Conservation (phyloP, 2,888 invertebrate genomes). For the Nymphalis c-album region DNA sequence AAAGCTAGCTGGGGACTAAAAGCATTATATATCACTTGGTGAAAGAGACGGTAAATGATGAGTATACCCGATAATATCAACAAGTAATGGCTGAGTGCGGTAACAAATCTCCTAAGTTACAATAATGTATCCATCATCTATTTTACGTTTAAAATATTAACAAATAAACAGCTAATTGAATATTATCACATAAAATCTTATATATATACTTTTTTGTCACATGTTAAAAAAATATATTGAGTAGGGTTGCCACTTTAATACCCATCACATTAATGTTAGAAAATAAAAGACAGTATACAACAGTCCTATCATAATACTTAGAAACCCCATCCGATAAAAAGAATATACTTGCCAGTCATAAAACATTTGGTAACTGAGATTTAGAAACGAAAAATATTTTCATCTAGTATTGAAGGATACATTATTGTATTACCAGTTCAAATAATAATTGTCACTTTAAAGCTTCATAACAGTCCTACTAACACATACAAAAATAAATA, state of each 20-base stretch:
- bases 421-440: constrained; percentile 13
- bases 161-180: neutral
- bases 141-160: neutral
- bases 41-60: neutral
- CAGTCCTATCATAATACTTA: too few relatives aligned
- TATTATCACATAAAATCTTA: neutral
- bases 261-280: too few relatives aligned
- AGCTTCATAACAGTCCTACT: constrained; percentile 4
- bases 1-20: constrained; percentile 29
- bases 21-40: constrained; percentile 6
- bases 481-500: constrained; percentile 17
- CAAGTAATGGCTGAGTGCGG: constrained; percentile 16
- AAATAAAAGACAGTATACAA: too few relatives aligned
- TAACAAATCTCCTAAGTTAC: constrained; percentile 17
- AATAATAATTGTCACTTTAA: constrained; percentile 21
- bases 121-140: neutral
- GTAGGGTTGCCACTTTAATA: too few relatives aligned
- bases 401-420: constrained; percentile 1
- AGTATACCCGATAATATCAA: constrained; percentile 7
- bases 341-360: neutral
- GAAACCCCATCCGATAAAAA: too few relatives aligned
- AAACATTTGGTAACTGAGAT: neutral
- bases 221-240: too few relatives aligned
- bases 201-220: too few relatives aligned
- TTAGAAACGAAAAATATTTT: neutral